These are phyloP conservation scores for Pardalotus punctatus DNA, from an alignment of 2,113 vertebrate species.

Conservation along the genomic window DNA sequence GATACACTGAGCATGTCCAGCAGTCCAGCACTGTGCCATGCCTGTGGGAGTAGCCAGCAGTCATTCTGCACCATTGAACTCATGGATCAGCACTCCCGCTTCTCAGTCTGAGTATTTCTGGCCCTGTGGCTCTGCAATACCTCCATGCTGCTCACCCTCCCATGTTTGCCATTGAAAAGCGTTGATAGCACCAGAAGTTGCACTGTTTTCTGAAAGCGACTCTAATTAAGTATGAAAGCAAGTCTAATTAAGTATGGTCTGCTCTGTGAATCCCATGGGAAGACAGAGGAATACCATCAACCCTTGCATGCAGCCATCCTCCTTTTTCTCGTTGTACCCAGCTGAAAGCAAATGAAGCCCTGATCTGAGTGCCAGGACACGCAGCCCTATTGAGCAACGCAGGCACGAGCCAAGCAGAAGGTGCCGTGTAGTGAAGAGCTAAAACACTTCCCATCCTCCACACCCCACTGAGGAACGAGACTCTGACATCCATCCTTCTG, in stretches of 20 bases:
- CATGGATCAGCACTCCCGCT: background rate
- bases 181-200: background rate
- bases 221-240: background rate
- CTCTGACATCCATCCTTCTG: background rate
- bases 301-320: background rate
- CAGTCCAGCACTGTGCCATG: background rate
- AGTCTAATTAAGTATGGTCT: background rate
- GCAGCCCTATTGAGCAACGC: background rate
- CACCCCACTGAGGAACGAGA: accelerated
- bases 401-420: background rate
- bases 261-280: background rate
- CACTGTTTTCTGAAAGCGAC: background rate
- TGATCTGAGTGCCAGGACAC: accelerated
- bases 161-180: accelerated
- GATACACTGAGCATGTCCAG: background rate
- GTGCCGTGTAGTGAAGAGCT: accelerated
- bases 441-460: background rate
- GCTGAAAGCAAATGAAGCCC: background rate
- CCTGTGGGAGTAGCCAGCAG: background rate
- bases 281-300: background rate
- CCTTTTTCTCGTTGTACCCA: background rate
- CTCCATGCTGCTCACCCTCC: background rate
- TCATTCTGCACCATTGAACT: background rate
- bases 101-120: background rate
- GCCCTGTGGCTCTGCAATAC: background rate